Evolutionary conservation across 2,888 invertebrate genomes (phyloP), one percentile per base, ranked within the genome.

Genomic region (Xylocampa areola): DNA sequence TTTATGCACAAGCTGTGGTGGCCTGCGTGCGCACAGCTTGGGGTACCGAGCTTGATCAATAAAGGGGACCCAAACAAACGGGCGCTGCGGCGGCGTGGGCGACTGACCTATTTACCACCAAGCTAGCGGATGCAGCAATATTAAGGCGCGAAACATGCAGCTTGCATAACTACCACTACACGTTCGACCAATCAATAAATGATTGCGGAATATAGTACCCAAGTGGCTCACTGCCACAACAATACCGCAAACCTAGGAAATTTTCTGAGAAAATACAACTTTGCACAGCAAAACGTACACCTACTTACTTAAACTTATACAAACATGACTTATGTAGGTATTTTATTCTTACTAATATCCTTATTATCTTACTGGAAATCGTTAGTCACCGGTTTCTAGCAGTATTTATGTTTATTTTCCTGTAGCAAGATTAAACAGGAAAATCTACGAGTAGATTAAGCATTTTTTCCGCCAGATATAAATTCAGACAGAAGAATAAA

Each of bases 61-160:
- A 92, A 82, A 71, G 66, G 83, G 79, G 89, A 93, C 92, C 93
- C 92, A 93, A 93, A 93, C 92, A 92, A 91, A 89, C 87, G 80
- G 77, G 82, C 82, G 82, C 77, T 76, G 85, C 82, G 79, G 83
- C 79, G 68, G 79, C 83, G 83, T 89, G 89, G 87, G 88, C 91
- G 84, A 87, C 76, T 92, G 92, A 91, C 92, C 92, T 86, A 92
- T 87, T 88, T 88, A 82, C 77, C 64, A 68, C 68, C 73, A 79
- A 60, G 62, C 77, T 77, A 62, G 78, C 76, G 74, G 77, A 75
- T 82, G 76, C 79, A 77, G 71, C 68, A 71, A 64, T 65, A 55
- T 68, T 76, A 69, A 64, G 75, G 59, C 54, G 63, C 58, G 60
- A 55, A 68, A 67, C 58, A 43, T 75, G 63, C 68, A 74, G 61